These are phyloP conservation scores for Molossus alvarezi DNA, from an alignment of 2,797 vertebrate genomes.

Conservation along the genomic window DNA sequence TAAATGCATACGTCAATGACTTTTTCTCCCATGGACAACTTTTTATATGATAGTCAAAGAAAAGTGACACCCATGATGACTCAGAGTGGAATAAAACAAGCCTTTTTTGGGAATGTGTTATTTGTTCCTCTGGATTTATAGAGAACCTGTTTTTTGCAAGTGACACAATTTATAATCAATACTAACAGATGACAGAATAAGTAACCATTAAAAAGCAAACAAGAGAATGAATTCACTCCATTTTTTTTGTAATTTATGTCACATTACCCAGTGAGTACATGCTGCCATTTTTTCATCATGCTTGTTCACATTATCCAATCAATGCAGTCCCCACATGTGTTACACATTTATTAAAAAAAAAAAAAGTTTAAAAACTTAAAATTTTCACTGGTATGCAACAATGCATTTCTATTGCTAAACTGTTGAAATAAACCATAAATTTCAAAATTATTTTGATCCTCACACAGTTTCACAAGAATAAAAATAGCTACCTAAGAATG, in stretches of 20 bases:
- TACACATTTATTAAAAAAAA: constrained; percentile 51
- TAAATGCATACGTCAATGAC: neutral
- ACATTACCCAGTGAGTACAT: neutral
- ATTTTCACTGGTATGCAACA: neutral
- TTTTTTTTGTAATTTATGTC: neutral
- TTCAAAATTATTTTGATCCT: constrained; percentile 43
- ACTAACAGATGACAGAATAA: constrained; percentile 70
- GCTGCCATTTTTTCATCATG: neutral
- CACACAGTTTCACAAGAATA: constrained; percentile 29
- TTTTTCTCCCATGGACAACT: neutral
- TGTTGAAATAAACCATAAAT: neutral
- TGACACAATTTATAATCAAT: constrained; percentile 69
- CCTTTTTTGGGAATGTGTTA: constrained; percentile 50
- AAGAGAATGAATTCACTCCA: constrained; percentile 48
- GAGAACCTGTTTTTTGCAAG: constrained; percentile 63
- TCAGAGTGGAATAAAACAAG: constrained; percentile 32
- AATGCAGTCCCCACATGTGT: neutral
- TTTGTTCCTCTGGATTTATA: constrained; percentile 73
- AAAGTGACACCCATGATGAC: constrained; percentile 19
- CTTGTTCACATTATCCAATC: neutral
- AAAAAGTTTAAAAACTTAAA: neutral
- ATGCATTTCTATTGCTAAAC: constrained; percentile 26
- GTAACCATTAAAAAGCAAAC: constrained; percentile 66
- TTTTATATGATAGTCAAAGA: neutral
- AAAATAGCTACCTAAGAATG: neutral